Base-by-base conservation (phyloP, 2,113 vertebrate genomes). In the Orientallactaga bullata region DNA sequence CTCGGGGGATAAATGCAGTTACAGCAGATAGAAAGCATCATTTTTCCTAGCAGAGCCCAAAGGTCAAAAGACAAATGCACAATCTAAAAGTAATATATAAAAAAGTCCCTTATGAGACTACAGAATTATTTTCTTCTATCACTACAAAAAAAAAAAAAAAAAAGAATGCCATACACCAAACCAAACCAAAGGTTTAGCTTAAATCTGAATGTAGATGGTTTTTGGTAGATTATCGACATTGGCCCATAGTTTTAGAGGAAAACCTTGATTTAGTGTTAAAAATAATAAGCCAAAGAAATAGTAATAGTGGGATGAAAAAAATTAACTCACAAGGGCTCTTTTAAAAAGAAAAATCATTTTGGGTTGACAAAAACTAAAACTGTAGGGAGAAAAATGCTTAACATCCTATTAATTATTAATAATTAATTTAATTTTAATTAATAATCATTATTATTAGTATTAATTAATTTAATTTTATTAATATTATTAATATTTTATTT, bases 91-190 rank as follows among this genome's bases (percentile, higher is more conserved):
- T 82, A 88, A 80, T 66, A 87, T 79, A 78, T 94, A 69, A 88
- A 88, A 88, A 95, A 84, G 61, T 73, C 68, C 90, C 92, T 84
- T 88, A 95, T 84, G 42, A 95, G 88, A 88, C 30, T 30, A 74
- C 37, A 88, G 89, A 55, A 55, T 16, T 47, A 47, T 30, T 13
- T 0, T 0, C 79, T 93, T 71, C 92, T 78, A 87, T 68, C 63
- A 60, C 80, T 61, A 32, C 11, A 11, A 61, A 28, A 82, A 39
- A 71, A 71, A n/a, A n/a, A n/a, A n/a, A n/a, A n/a, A n/a, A n/a
- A n/a, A n/a, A n/a, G n/a, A n/a, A n/a, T n/a, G 65, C 79, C 90
- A 37, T 78, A 60, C 94, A 95, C 66, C 95, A 95, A 97, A 94
- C 51, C 0, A 4, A 88, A 24, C 26, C 35, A 91, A 71, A 93